Percentiles rank a stretch among this genome's conserved stretches.
These are phyloP conservation scores for Dendroctonus valens DNA, from an alignment of 1,140 invertebrate species.

Conservation along the genomic window DNA sequence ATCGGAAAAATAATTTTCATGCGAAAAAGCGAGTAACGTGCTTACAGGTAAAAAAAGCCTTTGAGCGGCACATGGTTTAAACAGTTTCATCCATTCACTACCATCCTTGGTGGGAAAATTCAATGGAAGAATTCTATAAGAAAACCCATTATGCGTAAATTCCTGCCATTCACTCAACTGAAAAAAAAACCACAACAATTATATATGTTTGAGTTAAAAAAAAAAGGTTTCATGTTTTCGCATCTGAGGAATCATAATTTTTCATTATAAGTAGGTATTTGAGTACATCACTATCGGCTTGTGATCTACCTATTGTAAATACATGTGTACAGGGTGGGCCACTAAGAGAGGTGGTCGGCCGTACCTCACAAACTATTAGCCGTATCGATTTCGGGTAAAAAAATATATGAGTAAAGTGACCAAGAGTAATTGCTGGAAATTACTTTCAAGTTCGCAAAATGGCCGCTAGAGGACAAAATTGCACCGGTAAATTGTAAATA, in stretches of 20 bases:
- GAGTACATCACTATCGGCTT: not conserved
- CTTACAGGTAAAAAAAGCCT: slow-evolving; percentile 88
- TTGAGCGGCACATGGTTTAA: slow-evolving; percentile 91
- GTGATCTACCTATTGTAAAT: too few relatives aligned
- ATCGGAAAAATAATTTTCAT: too few relatives aligned
- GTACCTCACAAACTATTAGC: too few relatives aligned
- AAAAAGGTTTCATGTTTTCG: slow-evolving; percentile 4
- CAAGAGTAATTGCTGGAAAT: too few relatives aligned
- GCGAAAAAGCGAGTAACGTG: too few relatives aligned
- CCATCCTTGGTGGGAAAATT: slow-evolving; percentile 73
- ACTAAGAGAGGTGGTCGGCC: too few relatives aligned
- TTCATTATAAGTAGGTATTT: not conserved
- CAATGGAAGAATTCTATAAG: slow-evolving; percentile 71
- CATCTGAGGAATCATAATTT: not conserved
- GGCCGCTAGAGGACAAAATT: too few relatives aligned
- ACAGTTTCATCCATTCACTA: slow-evolving; percentile 80
- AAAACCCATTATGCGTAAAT: slow-evolving; percentile 63
- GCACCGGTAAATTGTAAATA: too few relatives aligned
- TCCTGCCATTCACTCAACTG: slow-evolving; percentile 68
- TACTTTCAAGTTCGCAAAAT: too few relatives aligned
- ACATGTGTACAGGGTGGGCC: too few relatives aligned
- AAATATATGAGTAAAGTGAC: too few relatives aligned
- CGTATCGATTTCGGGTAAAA: too few relatives aligned
- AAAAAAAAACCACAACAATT: slow-evolving; percentile 28
- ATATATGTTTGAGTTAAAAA: not conserved